Evolutionary conservation across 2,888 invertebrate species (phyloP).

Genomic region (Megalurothrips usitatus): DNA sequence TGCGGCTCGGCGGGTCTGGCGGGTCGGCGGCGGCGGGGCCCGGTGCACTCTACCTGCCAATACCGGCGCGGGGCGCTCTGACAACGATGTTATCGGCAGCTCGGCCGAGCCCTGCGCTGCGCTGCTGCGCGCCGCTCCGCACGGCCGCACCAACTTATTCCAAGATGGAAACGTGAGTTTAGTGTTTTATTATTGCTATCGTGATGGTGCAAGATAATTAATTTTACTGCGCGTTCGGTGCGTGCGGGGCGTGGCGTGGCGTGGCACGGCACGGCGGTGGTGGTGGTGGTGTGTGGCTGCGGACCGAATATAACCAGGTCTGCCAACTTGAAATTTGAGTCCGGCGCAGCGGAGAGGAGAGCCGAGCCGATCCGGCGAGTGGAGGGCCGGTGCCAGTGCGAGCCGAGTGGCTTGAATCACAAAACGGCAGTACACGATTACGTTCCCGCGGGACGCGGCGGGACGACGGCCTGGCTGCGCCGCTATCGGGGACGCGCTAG

Average conservation of each 20-base stretch:
- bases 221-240: neutral
- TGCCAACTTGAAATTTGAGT: constrained; percentile 11
- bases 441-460: neutral
- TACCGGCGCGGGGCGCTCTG: neutral
- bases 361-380: neutral
- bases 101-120: neutral
- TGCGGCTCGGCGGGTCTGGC: too few relatives aligned
- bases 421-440: neutral
- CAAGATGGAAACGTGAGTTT: constrained; percentile 26
- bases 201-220: constrained; percentile 26
- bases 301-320: neutral
- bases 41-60: neutral
- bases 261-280: neutral
- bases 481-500: too few relatives aligned
- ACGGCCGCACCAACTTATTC: neutral
- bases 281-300: too few relatives aligned
- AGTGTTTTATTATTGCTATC: constrained; percentile 26
- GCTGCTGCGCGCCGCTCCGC: neutral
- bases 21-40: too few relatives aligned
- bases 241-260: too few relatives aligned
- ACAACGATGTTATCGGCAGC: neutral
- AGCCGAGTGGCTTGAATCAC: neutral
- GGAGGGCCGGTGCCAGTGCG: neutral
- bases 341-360: neutral
- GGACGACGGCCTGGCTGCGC: too few relatives aligned